Evolutionary conservation across 2,797 vertebrate genomes (phyloP).

Genomic region (Natrix natrix): DNA sequence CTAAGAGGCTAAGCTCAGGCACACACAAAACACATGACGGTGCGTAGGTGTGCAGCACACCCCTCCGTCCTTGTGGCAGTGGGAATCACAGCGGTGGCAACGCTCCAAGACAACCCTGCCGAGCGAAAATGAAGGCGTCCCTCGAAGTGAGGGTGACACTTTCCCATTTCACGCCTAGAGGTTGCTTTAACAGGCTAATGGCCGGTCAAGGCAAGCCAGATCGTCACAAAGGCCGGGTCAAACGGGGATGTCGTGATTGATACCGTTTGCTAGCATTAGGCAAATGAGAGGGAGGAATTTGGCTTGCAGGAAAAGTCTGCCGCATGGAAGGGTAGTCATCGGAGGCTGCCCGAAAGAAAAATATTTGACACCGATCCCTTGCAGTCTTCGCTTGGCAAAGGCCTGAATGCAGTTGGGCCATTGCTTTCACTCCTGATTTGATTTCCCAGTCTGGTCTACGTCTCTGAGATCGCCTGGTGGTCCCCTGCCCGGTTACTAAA

Average conservation of each 20-base stretch:
- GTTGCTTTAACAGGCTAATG: neutral
- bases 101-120: neutral
- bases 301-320: neutral
- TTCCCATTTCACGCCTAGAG: neutral
- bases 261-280: neutral
- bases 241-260: neutral
- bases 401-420: neutral
- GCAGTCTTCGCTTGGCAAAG: neutral
- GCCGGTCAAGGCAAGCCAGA: neutral
- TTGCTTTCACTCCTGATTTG: neutral
- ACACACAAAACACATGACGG: fast-evolving
- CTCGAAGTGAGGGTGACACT: neutral
- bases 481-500: neutral
- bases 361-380: neutral
- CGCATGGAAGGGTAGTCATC: neutral
- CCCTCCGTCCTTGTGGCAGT: neutral
- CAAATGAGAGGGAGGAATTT: neutral
- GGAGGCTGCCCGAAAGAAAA: neutral
- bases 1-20: neutral
- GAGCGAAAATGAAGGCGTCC: neutral
- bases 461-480: neutral
- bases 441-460: neutral
- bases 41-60: no score
- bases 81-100: neutral
- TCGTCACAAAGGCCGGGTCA: neutral